Evolutionary conservation across 2,113 vertebrate genomes (phyloP).

Genomic region (Gracilinanus agilis): DNA sequence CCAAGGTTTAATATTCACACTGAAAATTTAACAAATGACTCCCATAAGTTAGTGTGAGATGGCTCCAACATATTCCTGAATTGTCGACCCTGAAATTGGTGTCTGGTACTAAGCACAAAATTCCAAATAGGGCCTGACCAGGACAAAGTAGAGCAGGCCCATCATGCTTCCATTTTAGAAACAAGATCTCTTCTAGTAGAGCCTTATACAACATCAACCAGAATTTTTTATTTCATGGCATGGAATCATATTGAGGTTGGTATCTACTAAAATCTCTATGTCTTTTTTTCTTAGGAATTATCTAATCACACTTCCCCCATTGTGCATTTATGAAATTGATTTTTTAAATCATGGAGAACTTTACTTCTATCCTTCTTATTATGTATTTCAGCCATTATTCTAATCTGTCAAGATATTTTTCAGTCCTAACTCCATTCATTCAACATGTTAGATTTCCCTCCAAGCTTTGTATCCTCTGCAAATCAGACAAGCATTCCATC

Average conservation of each 20-base stretch:
- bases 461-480: background rate
- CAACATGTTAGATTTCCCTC: background rate
- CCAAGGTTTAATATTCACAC: background rate
- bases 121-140: background rate
- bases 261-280: background rate
- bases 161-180: too few species aligned
- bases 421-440: background rate
- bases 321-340: background rate
- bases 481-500: background rate
- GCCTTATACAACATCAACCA: background rate
- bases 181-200: background rate
- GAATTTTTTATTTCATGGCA: background rate
- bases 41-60: background rate
- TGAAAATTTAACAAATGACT: background rate
- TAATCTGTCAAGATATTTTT: background rate
- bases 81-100: background rate
- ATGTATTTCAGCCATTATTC: background rate
- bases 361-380: background rate
- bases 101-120: background rate
- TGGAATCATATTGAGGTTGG: background rate
- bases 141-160: background rate
- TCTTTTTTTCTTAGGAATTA: background rate
- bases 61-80: background rate
- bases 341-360: background rate
- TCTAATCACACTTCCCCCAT: background rate